Evolutionary conservation across 2,797 vertebrate species (phyloP), one percentile per base, ranked within the genome.

Genomic region (Sternotherus odoratus): DNA sequence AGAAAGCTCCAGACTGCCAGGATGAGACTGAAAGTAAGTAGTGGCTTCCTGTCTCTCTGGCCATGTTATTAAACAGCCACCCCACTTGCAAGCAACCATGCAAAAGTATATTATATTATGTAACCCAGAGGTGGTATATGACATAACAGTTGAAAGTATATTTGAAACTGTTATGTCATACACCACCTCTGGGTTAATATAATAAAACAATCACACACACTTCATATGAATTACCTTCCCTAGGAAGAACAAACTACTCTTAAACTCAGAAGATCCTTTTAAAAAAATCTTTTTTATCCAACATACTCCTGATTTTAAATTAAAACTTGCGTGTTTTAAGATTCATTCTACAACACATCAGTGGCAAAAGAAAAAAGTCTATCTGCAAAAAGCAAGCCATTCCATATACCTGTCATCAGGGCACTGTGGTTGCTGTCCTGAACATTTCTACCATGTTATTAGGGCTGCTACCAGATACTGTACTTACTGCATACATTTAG

Each of bases 301-400:
- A 86, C 82, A 91, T 92, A 92, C 78, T 92, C 69, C 15, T 87
- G 85, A 95, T 91, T 94, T 56, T 89, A 88, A 94, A 75, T 39
- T 82, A 79, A 80, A 56, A 28, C 79, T 95, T 90, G 86, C 78
- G 46, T 93, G 80, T 17, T 92, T 88, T 91, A 94, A 82, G 89
- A 94, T 92, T 66, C 83, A 85, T 9, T 74, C 12, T 23, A 39
- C 90, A 96, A 77, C 92, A 88, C 92, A 89, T 63, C 63, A 95
- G 82, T 89, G 95, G 96, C 93, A 94, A 94, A 95, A 94, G 89
- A 56, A 84, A 83, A 9, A 54, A 94, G 28, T 78, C 79, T 75
- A 86, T 63, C 15, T 84, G 39, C 54, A 28, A 33, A 74, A 72
- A 80, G 69, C 28, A 82, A 94, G 82, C 89, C 82, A 82, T 92